These are phyloP conservation scores for Oxygymnocypris stewartii DNA, from an alignment of 2,113 vertebrate species.

Conservation along the genomic window DNA sequence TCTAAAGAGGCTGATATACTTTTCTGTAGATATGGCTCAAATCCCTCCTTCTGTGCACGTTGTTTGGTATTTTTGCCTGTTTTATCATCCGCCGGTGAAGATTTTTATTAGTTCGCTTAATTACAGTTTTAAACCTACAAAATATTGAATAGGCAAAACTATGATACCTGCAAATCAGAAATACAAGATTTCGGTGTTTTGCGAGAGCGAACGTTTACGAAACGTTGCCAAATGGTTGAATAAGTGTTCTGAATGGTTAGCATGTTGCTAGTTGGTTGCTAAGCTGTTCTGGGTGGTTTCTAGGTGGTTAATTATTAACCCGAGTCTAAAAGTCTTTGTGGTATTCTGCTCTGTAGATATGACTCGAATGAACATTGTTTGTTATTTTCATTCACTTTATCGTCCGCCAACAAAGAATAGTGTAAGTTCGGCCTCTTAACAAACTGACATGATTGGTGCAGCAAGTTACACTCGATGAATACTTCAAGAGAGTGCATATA, in stretches of 20 bases:
- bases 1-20: background rate
- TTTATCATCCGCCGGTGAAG: background rate
- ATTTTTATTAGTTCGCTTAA: background rate
- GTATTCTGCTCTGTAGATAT: background rate
- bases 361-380: background rate
- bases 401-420: no score
- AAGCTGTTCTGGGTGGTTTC: background rate
- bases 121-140: no score
- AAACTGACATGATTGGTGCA: background rate
- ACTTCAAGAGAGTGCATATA: no score
- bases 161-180: no score
- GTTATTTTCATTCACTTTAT: no score
- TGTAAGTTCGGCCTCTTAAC: no score
- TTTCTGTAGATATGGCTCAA: background rate
- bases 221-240: background rate
- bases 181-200: no score
- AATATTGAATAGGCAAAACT: no score
- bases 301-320: background rate
- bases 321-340: no score
- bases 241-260: background rate
- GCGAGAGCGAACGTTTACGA: background rate
- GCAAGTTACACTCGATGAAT: no score
- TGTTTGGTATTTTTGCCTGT: background rate
- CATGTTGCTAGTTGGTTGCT: no score
- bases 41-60: background rate